Percentiles rank a stretch among this genome's conserved stretches.
These are phyloP conservation scores for Cacatua alba DNA, from an alignment of 2,113 vertebrate species.

Conservation along the genomic window DNA sequence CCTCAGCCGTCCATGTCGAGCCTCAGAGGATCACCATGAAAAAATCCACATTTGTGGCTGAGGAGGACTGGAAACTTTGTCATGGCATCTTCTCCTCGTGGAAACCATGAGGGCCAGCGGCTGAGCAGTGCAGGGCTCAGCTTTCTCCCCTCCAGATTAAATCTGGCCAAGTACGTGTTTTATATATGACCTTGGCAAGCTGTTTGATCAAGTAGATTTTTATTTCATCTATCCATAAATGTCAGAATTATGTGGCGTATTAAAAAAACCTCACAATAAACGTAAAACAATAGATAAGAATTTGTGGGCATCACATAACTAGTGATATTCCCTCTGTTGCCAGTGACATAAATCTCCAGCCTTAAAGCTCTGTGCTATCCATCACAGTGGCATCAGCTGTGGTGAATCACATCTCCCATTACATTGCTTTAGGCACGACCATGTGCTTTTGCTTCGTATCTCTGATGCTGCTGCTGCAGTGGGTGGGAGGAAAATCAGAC, in stretches of 20 bases:
- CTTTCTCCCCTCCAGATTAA: neutral
- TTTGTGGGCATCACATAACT: neutral
- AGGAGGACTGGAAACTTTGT: neutral
- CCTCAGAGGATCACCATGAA: too few species aligned
- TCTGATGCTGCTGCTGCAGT: neutral
- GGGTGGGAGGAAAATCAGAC: neutral
- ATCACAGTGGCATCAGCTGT: rapidly evolving
- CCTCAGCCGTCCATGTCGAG: rapidly evolving
- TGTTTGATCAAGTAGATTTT: neutral
- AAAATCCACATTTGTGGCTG: neutral
- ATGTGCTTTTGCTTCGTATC: neutral
- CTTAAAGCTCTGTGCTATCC: neutral
- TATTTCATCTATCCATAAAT: neutral
- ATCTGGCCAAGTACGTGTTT: neutral
- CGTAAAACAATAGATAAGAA: neutral
- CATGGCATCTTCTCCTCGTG: neutral
- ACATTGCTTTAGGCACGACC: neutral
- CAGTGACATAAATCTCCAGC: neutral
- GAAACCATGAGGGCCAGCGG: neutral
- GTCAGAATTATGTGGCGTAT: neutral
- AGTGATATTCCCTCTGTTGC: neutral
- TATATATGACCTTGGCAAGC: neutral
- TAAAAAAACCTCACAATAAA: neutral
- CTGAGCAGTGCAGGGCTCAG: neutral
- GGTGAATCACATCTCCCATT: neutral